Evolutionary conservation across 1,140 invertebrate species (phyloP).

Genomic region (Drosophila trapezifrons): DNA sequence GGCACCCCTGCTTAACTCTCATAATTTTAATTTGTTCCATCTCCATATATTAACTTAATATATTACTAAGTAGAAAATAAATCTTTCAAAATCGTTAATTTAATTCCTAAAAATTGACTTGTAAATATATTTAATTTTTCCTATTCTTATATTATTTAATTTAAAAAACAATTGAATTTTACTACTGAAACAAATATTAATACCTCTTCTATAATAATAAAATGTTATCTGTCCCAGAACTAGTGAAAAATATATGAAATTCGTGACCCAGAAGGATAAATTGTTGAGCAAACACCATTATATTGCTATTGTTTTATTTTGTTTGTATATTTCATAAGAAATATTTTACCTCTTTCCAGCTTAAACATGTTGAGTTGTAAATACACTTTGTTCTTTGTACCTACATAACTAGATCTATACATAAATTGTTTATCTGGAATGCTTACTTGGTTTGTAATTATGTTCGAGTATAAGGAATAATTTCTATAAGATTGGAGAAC

Average conservation of each 20-base stretch:
- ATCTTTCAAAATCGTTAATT: too few relatives aligned
- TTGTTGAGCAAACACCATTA: background rate
- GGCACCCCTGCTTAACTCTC: too few relatives aligned
- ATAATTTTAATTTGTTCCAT: too few relatives aligned
- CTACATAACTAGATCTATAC: constrained; percentile 15
- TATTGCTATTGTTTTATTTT: constrained; percentile 2
- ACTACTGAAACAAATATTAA: too few relatives aligned
- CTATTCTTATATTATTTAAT: too few relatives aligned
- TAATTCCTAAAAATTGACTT: too few relatives aligned
- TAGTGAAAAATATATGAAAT: background rate
- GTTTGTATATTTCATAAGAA: constrained; percentile 40
- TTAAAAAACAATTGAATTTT: too few relatives aligned
- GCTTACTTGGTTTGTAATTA: background rate
- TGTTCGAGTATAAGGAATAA: constrained; percentile 40
- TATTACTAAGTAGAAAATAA: too few relatives aligned
- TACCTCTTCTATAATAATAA: too few relatives aligned
- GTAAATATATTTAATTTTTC: too few relatives aligned
- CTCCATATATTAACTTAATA: too few relatives aligned
- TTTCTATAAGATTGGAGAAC: constrained; percentile 22
- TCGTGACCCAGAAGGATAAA: background rate
- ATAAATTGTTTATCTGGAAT: constrained; percentile 47
- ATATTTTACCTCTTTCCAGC: constrained; percentile 49
- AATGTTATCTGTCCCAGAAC: background rate
- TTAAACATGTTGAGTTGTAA: constrained; percentile 34
- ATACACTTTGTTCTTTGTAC: constrained; percentile 30